A percentile compares a stretch with the other conserved stretches of the same genome.
phyloP scores from a whole-genome alignment of 1,140 invertebrate genomes.

The Aplysia californica region DNA sequence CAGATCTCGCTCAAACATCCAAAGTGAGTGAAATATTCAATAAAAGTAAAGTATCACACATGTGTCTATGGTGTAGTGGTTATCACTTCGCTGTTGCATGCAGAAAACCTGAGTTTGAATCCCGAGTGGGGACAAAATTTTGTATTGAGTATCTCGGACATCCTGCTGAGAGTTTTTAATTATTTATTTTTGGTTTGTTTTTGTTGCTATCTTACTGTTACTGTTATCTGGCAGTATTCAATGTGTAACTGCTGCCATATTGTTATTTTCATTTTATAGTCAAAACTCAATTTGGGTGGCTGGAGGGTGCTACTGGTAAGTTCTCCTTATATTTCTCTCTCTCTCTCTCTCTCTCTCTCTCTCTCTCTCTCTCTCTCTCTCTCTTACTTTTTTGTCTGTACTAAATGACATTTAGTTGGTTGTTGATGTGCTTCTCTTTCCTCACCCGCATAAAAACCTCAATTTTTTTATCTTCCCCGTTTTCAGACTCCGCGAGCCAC shows the following conservation, averaged over 20 bases:
- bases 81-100: too few relatives aligned
- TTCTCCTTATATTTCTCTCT: too few relatives aligned
- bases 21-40: too few relatives aligned
- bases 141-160: too few relatives aligned
- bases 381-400: not conserved
- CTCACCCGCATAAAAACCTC: not conserved
- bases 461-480: not conserved
- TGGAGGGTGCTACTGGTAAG: too few relatives aligned
- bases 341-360: too few relatives aligned
- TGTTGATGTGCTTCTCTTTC: not conserved
- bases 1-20: slow-evolving; percentile 30
- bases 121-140: too few relatives aligned
- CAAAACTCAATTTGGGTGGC: not conserved
- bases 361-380: too few relatives aligned
- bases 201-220: not conserved
- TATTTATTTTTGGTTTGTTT: not conserved
- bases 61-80: too few relatives aligned
- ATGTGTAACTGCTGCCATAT: not conserved
- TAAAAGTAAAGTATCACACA: too few relatives aligned
- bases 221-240: not conserved
- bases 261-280: not conserved
- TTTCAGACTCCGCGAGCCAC: slow-evolving; percentile 21
- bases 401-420: not conserved
- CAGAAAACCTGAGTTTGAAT: too few relatives aligned
- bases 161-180: too few relatives aligned